Evolutionary conservation across 2,797 vertebrate species (phyloP).

Genomic region (Chelidonichthys spinosus): DNA sequence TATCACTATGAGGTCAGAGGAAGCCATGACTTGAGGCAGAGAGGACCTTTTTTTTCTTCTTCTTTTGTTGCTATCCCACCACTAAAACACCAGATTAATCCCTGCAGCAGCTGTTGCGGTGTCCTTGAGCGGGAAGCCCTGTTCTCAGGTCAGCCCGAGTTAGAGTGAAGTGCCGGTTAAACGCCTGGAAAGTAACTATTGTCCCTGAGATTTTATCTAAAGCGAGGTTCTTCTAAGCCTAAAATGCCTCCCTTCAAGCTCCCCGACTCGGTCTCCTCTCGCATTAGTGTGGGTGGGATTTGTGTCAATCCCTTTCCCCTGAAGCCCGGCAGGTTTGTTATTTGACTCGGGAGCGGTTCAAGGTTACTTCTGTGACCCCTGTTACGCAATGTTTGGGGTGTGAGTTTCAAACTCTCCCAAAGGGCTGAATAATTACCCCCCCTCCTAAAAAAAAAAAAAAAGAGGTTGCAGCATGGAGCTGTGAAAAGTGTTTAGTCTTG

Average conservation of each 20-base stretch:
- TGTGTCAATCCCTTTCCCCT: slow-evolving; percentile 29
- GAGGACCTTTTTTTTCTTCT: not conserved
- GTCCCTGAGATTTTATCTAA: slow-evolving; percentile 46
- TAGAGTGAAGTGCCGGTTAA: slow-evolving; percentile 19
- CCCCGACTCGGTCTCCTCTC: slow-evolving; percentile 10
- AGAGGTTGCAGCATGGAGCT: not conserved
- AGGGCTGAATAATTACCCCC: slow-evolving; percentile 52
- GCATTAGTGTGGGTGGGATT: slow-evolving; percentile 46
- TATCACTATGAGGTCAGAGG: slow-evolving; percentile 14
- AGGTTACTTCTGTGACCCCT: slow-evolving; percentile 40
- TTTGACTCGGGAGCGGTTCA: slow-evolving; percentile 28
- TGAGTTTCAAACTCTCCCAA: slow-evolving; percentile 54
- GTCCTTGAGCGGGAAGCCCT: slow-evolving; percentile 36
- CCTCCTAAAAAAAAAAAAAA: slow-evolving; percentile 14
- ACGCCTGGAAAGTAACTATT: slow-evolving; percentile 36
- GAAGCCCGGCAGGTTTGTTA: slow-evolving; percentile 28
- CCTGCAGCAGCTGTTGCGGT: slow-evolving; percentile 35
- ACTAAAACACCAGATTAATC: slow-evolving; percentile 17
- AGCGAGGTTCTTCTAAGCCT: slow-evolving; percentile 39
- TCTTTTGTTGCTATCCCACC: not conserved
- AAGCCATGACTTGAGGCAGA: slow-evolving; percentile 10
- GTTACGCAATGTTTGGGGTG: slow-evolving; percentile 56
- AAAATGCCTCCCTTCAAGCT: slow-evolving; percentile 46
- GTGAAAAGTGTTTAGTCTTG: slow-evolving; percentile 48
- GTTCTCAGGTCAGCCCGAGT: not conserved